Percentiles rank a stretch among this genome's conserved stretches.
Conservation (phyloP, 92 coral and sea anemone species). For the Virgularia gustaviana region DNA sequence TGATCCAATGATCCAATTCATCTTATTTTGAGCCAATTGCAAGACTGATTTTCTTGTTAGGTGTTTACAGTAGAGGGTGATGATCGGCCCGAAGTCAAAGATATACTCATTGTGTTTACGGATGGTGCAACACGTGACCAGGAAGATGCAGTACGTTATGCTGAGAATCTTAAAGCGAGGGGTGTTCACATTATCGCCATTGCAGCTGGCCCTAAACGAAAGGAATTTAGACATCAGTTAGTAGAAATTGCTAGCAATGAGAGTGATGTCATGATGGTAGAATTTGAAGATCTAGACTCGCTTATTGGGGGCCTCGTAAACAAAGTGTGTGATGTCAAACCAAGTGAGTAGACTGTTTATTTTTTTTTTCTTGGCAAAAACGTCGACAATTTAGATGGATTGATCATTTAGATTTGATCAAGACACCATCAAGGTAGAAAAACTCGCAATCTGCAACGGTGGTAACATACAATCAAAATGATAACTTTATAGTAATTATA, state of each 20-base stretch:
- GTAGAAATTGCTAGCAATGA: constrained; percentile 17
- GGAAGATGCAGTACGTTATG: neutral
- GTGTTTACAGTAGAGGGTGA: constrained; percentile 26
- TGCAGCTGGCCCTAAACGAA: constrained; percentile 29
- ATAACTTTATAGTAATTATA: too few relatives aligned
- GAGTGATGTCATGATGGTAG: constrained; percentile 27
- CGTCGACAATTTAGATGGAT: neutral
- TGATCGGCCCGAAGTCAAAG: constrained; percentile 27
- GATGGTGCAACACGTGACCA: constrained; percentile 35
- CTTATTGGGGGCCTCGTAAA: constrained; percentile 2
- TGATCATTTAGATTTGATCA: neutral
- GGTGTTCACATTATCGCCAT: constrained; percentile 26
- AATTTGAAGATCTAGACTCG: constrained; percentile 8
- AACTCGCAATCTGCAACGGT: too few relatives aligned
- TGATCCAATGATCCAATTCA: too few relatives aligned
- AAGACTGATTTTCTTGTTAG: neutral
- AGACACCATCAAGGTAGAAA: too few relatives aligned
- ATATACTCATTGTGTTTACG: constrained; percentile 24
- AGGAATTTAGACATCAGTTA: constrained; percentile 6
- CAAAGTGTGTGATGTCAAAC: constrained; percentile 15
- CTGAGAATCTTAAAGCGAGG: constrained; percentile 1
- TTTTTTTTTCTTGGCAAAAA: neutral
- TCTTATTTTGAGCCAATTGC: neutral
- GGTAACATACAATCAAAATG: too few relatives aligned
- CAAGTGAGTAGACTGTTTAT: constrained; percentile 2